A percentile compares a stretch with the other conserved stretches of the same genome.
Evolutionary conservation across 2,797 vertebrate genomes (phyloP).

Genomic region (Pteronotus mesoamericanus): DNA sequence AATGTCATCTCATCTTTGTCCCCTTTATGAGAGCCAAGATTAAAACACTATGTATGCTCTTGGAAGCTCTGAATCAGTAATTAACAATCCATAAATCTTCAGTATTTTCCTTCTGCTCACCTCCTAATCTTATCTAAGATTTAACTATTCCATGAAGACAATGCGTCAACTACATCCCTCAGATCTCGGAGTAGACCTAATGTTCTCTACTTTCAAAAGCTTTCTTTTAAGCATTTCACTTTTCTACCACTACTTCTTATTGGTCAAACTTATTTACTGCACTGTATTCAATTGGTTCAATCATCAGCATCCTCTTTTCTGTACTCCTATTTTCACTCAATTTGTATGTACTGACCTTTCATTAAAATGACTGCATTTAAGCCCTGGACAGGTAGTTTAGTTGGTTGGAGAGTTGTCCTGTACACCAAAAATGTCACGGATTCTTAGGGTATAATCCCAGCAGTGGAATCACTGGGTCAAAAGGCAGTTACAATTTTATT

Average conservation of each 20-base stretch:
- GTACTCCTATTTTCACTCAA: not conserved
- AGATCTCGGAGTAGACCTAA: not conserved
- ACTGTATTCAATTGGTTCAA: not conserved
- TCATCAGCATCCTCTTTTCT: not conserved
- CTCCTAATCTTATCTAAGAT: not conserved
- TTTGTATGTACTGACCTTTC: not conserved
- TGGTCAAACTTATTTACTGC: not conserved
- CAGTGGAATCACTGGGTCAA: too few relatives aligned
- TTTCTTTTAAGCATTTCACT: not conserved
- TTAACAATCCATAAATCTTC: not conserved
- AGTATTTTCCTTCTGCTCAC: not conserved
- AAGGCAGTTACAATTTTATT: too few relatives aligned
- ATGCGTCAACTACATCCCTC: not conserved
- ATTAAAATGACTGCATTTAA: not conserved
- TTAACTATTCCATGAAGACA: not conserved
- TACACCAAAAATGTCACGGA: too few relatives aligned
- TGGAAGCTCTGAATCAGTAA: not conserved
- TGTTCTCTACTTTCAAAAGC: not conserved
- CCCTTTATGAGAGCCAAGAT: not conserved
- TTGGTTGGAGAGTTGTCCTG: too few relatives aligned
- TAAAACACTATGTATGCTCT: not conserved
- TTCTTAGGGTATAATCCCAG: too few relatives aligned
- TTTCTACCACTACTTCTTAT: not conserved
- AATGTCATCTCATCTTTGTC: not conserved
- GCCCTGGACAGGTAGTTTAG: too few relatives aligned